These are phyloP conservation scores for Acanthosepion lycidas DNA, from an alignment of 2,888 invertebrate genomes.

Conservation along the genomic window DNA sequence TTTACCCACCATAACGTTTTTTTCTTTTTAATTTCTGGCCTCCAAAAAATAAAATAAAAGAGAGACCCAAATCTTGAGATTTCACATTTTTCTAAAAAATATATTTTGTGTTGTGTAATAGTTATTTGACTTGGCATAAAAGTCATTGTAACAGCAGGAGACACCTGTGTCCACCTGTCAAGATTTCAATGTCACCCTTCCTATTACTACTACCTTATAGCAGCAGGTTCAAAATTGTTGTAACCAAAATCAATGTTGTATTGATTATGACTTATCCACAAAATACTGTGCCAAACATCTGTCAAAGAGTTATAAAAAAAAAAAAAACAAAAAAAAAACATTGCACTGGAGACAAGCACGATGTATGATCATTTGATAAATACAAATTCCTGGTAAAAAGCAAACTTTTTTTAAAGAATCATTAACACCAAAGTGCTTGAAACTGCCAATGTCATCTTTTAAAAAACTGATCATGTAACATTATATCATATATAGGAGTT, in stretches of 20 bases:
- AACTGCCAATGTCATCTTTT: too few species aligned
- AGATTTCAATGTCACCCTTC: not conserved
- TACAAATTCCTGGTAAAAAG: too few species aligned
- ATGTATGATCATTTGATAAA: too few species aligned
- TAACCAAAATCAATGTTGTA: not conserved
- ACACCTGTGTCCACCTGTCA: not conserved
- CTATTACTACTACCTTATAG: not conserved
- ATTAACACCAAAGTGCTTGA: too few species aligned
- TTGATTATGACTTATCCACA: not conserved
- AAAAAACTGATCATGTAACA: too few species aligned
- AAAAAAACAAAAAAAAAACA: not conserved
- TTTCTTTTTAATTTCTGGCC: not conserved
- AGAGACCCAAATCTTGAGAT: not conserved
- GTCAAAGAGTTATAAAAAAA: not conserved
- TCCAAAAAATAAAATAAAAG: not conserved
- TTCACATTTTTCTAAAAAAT: not conserved
- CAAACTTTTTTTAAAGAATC: too few species aligned
- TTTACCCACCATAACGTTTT: not conserved
- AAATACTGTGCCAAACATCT: not conserved
- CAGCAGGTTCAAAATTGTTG: not conserved
- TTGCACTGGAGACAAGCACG: not conserved
- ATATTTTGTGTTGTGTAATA: not conserved
- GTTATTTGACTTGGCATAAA: not conserved
- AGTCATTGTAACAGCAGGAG: not conserved
- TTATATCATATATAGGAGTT: too few species aligned